Percentiles rank a stretch among this genome's conserved stretches.
These are phyloP conservation scores for Brachionus rubens DNA, from an alignment of 1,140 invertebrate genomes.

Conservation along the genomic window DNA sequence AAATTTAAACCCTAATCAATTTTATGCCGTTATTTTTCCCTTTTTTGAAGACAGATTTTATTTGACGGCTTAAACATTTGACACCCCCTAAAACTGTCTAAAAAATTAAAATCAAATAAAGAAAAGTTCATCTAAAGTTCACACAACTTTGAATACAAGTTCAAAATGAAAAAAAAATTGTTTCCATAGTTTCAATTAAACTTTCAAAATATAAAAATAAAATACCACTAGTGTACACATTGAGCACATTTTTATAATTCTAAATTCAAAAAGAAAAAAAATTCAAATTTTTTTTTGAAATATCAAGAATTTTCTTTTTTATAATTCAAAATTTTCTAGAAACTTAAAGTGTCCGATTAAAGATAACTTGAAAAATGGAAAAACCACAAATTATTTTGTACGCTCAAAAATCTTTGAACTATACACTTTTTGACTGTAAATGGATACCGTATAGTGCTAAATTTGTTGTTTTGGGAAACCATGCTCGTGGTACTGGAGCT, in stretches of 20 bases:
- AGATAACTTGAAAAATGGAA: no score
- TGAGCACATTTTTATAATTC: background rate
- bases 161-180: no score
- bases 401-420: constrained; percentile 75
- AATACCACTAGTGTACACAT: background rate
- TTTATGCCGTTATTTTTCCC: no score
- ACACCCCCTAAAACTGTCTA: no score
- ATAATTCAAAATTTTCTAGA: constrained; percentile 23
- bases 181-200: constrained; percentile 13
- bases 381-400: constrained; percentile 72
- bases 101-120: no score
- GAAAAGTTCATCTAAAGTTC: no score
- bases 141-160: no score
- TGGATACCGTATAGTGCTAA: constrained; percentile 90
- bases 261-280: no score
- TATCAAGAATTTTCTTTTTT: background rate
- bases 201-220: no score
- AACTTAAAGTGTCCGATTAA: background rate
- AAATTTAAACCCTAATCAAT: no score
- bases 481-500: constrained; percentile 76
- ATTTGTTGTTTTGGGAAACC: constrained; percentile 79
- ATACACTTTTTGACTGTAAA: constrained; percentile 83
- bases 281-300: constrained; percentile 7
- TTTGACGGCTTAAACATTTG: no score
- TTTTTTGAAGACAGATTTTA: no score